These are phyloP conservation scores for Melanaphis sacchari DNA, from an alignment of 1,140 invertebrate species.

Conservation along the genomic window DNA sequence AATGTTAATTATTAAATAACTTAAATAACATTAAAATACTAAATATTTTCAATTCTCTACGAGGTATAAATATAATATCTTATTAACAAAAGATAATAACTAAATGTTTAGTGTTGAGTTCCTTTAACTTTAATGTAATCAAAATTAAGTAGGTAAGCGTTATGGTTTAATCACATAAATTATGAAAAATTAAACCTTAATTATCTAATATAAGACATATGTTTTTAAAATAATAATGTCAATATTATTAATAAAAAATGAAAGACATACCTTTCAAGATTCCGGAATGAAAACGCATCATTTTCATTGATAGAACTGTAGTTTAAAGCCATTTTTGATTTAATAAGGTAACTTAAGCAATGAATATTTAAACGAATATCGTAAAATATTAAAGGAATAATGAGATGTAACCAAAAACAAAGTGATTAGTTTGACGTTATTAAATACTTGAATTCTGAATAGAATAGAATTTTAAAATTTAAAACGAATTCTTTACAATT, in stretches of 20 bases:
- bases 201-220: neutral
- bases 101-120: too few relatives aligned
- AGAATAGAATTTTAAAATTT: neutral
- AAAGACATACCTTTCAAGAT: conserved; percentile 36
- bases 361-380: too few relatives aligned
- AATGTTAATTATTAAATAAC: too few relatives aligned
- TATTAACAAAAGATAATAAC: too few relatives aligned
- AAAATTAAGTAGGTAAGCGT: too few relatives aligned
- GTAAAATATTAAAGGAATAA: too few relatives aligned
- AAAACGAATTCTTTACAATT: too few relatives aligned
- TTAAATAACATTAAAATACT: too few relatives aligned
- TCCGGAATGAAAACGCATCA: conserved; percentile 45
- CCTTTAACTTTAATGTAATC: too few relatives aligned
- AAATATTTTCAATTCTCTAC: too few relatives aligned
- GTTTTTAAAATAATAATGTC: neutral
- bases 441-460: neutral
- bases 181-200: neutral
- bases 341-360: neutral
- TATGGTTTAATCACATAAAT: too few relatives aligned
- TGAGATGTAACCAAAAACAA: neutral
- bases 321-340: conserved; percentile 43
- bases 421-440: neutral
- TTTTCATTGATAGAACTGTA: conserved; percentile 20
- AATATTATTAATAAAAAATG: neutral
- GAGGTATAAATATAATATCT: too few relatives aligned